phyloP scores from a whole-genome alignment of 2,113 vertebrate species.

The Saguinus imperator region DNA sequence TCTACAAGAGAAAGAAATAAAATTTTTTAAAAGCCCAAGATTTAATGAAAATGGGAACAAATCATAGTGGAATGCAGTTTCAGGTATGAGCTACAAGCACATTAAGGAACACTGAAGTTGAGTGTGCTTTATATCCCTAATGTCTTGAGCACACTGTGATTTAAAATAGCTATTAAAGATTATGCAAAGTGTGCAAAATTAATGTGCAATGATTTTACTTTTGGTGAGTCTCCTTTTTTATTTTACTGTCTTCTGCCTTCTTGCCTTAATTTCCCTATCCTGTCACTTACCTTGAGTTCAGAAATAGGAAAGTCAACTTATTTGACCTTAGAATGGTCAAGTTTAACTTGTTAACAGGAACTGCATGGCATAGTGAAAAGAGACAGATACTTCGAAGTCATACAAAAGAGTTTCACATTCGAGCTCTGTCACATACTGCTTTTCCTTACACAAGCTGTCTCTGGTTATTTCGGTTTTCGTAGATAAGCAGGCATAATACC shows the following conservation, averaged over 20 bases:
- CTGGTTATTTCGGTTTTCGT: not conserved
- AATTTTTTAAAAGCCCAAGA: slow-evolving; percentile 67
- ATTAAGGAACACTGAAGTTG: slow-evolving; percentile 14
- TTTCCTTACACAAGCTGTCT: not conserved
- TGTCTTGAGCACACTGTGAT: slow-evolving; percentile 55
- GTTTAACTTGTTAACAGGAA: slow-evolving; percentile 17
- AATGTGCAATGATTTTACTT: slow-evolving; percentile 63
- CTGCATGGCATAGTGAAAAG: not conserved
- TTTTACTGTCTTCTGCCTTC: not conserved
- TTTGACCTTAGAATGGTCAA: not conserved
- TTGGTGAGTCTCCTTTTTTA: not conserved
- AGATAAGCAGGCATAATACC: not conserved
- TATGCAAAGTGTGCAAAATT: slow-evolving; percentile 70
- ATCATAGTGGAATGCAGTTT: slow-evolving; percentile 60
- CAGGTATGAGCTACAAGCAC: slow-evolving; percentile 54
- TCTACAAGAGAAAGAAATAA: slow-evolving; percentile 71
- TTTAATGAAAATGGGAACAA: slow-evolving; percentile 79
- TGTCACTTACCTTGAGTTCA: not conserved
- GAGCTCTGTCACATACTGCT: not conserved
- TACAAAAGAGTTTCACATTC: not conserved
- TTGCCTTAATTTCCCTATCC: slow-evolving; percentile 45
- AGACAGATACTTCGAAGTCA: not conserved
- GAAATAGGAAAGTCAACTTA: slow-evolving; percentile 19
- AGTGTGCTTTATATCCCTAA: slow-evolving; percentile 53
- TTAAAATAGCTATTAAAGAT: slow-evolving; percentile 69